Evolutionary conservation across 2,113 vertebrate genomes (phyloP).

Genomic region (Epinephelus moara): DNA sequence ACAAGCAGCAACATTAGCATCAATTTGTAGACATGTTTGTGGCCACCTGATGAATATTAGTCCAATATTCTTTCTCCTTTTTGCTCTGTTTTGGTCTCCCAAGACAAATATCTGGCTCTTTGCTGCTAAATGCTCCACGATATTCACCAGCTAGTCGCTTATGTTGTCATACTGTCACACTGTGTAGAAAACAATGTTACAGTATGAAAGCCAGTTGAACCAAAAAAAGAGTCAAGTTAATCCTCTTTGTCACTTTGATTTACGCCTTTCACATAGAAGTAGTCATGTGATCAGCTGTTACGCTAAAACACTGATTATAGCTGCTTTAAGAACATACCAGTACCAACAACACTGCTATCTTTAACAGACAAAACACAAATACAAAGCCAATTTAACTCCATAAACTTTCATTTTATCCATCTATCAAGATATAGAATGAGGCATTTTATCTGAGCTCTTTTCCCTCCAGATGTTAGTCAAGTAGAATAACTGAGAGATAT

Average conservation of each 20-base stretch:
- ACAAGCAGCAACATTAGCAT: not conserved
- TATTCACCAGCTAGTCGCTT: not conserved
- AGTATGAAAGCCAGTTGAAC: not conserved
- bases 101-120: not conserved
- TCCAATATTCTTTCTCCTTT: not conserved
- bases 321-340: not conserved
- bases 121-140: not conserved
- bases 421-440: not conserved
- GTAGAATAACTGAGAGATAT: constrained; percentile 15
- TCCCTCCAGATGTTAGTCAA: not conserved
- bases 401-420: not conserved
- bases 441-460: constrained; percentile 4
- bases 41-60: not conserved
- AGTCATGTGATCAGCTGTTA: not conserved
- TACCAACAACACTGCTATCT: not conserved
- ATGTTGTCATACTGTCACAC: not conserved
- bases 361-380: not conserved
- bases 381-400: not conserved
- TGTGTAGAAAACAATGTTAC: not conserved
- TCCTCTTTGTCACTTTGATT: not conserved
- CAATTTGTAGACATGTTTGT: not conserved
- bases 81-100: not conserved
- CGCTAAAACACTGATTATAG: not conserved
- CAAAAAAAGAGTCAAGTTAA: not conserved
- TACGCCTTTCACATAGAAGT: not conserved